Conservation (phyloP, 2,113 vertebrate species). For the Toxotes jaculatrix region DNA sequence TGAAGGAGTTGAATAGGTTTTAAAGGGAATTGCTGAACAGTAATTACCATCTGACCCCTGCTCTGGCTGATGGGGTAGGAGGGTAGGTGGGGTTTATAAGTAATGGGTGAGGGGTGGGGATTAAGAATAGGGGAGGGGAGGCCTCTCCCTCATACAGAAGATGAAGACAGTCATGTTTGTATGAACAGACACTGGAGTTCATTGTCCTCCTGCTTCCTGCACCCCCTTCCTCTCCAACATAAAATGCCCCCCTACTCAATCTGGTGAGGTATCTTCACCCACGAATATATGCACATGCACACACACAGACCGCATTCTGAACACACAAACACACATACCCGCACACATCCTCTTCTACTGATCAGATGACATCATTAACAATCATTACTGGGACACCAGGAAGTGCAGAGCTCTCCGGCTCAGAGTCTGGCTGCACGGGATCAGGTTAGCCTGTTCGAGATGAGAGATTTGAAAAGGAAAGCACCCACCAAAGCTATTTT, state of each 20-base stretch:
- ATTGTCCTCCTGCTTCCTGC: constrained; percentile 80
- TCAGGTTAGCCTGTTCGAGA: constrained; percentile 81
- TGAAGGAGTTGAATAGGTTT: constrained; percentile 66
- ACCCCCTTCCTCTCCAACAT: constrained; percentile 51
- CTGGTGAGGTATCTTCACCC: constrained; percentile 73
- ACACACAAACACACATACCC: constrained; percentile 62
- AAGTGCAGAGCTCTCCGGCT: constrained; percentile 83
- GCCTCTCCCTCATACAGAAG: constrained; percentile 57
- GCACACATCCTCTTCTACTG: constrained; percentile 76
- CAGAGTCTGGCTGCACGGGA: constrained; percentile 74
- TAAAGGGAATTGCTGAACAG: constrained; percentile 48
- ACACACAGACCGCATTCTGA: constrained; percentile 53
- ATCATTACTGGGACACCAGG: constrained; percentile 85
- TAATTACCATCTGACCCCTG: constrained; percentile 77
- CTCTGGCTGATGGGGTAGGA: constrained; percentile 38
- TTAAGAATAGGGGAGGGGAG: constrained; percentile 48
- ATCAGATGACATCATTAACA: constrained; percentile 88
- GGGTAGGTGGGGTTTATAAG: constrained; percentile 36
- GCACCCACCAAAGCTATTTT: constrained; percentile 65
- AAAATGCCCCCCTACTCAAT: constrained; percentile 72
- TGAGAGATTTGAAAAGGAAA: constrained; percentile 82
- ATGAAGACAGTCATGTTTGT: constrained; percentile 76
- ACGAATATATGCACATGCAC: constrained; percentile 45
- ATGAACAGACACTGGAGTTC: constrained; percentile 79
- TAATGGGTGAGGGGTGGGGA: constrained; percentile 55